A percentile compares a stretch with the other conserved stretches of the same genome.
These are phyloP conservation scores for Scaptomyza hsui DNA, from an alignment of 1,140 invertebrate genomes.

Conservation along the genomic window DNA sequence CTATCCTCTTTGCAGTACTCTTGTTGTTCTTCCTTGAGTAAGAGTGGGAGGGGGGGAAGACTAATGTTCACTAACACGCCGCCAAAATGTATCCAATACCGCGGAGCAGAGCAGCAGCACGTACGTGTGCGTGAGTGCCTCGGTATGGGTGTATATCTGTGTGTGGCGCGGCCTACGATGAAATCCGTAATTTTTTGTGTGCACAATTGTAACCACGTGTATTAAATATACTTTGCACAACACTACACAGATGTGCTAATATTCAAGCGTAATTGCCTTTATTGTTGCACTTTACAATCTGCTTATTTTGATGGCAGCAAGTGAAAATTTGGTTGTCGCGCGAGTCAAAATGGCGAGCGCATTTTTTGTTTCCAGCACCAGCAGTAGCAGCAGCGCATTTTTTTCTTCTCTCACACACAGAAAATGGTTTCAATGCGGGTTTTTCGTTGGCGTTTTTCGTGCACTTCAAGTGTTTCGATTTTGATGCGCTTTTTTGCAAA, in stretches of 20 bases:
- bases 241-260: constrained; percentile 29
- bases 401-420: constrained; percentile 76
- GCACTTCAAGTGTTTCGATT: constrained; percentile 58
- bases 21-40: constrained; percentile 5
- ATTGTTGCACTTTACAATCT: constrained; percentile 16
- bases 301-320: constrained; percentile 42
- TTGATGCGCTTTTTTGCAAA: constrained; percentile 60
- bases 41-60: neutral
- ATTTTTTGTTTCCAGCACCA: constrained; percentile 74
- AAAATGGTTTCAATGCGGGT: constrained; percentile 56
- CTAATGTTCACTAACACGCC: constrained; percentile 40
- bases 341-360: constrained; percentile 82
- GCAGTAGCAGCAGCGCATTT: constrained; percentile 64
- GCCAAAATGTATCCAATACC: constrained; percentile 57
- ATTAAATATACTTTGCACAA: constrained; percentile 31
- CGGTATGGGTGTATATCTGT: constrained; percentile 36
- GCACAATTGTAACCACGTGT: constrained; percentile 48
- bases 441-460: constrained; percentile 61
- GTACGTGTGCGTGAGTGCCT: constrained; percentile 41
- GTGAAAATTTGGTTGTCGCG: constrained; percentile 58
- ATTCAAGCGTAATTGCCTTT: constrained; percentile 24
- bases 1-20: constrained; percentile 11
- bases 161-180: constrained; percentile 42
- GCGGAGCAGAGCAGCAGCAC: constrained; percentile 33
- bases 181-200: constrained; percentile 36